Percentiles rank a stretch among this genome's conserved stretches.
Conservation (phyloP, 2,113 vertebrate species). For the Cheirogaleus medius region DNA sequence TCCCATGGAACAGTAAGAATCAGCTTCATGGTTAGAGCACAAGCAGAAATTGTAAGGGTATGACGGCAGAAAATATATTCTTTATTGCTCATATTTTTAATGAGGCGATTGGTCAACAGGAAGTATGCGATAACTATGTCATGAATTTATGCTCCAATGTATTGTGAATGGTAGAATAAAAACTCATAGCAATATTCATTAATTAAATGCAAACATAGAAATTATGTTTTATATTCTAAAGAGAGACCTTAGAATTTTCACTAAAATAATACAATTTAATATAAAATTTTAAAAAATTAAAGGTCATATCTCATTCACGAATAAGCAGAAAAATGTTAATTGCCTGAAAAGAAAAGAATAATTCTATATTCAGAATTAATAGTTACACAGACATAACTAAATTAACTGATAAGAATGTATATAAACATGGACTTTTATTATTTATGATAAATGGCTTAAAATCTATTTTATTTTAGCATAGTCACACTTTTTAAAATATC, state of each 20-base stretch:
- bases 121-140: background rate
- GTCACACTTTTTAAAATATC: conserved; percentile 77
- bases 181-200: background rate
- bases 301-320: background rate
- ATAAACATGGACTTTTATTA: conserved; percentile 76
- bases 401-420: conserved; percentile 72
- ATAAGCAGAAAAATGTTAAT: conserved; percentile 51
- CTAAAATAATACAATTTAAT: background rate
- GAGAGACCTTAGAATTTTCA: background rate
- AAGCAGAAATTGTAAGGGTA: background rate
- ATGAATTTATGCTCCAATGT: background rate
- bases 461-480: conserved; percentile 76
- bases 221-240: background rate
- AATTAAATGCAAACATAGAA: background rate
- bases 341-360: conserved; percentile 48
- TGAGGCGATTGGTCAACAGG: background rate
- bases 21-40: background rate
- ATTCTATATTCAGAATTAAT: conserved; percentile 60
- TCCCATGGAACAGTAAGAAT: background rate
- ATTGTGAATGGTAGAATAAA: background rate
- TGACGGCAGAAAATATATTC: background rate
- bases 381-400: conserved; percentile 66
- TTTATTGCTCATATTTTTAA: background rate
- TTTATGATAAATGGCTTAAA: conserved; percentile 76
- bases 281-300: background rate